Base-by-base conservation (phyloP, 2,888 invertebrate species). In the Microplitis deprimator region DNA sequence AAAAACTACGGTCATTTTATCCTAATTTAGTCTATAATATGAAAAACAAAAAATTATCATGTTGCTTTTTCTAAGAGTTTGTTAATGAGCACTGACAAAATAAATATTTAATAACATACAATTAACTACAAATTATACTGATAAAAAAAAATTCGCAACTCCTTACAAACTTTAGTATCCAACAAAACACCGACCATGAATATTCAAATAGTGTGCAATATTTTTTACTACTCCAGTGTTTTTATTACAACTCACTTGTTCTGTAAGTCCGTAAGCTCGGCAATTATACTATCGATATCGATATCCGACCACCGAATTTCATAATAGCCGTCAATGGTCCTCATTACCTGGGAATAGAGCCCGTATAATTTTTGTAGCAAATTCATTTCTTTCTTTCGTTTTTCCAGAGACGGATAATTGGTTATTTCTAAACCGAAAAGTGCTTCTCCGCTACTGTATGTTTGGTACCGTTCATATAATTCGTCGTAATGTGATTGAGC, bases 201-300 rank as follows among this genome's bases (percentile, higher is more conserved):
- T 50, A 50, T 50, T 50, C 50, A 50, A 13, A 13, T 50, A 50
- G 4, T 13, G 50, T 50, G 6, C 8, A 13, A 13, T 50, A 4
- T 50, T 41, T 41, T 41, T 41, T 41, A 41, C 10, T 41, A 20
- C 2, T 20, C 20, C 1, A 20, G 20, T 50, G 59, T 71, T 6
- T 73, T 50, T 59, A 38, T 50, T 13, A 13, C 50, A 50, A 50
- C 50, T 50, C 13, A 50, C 50, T 50, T 50, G 88, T 98, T 98
- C 91, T 98, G 98, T 90, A 98, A 98, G 87, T 98, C 98, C 95
- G 97, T 96, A 7, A 98, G 91, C 87, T 98, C 98, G 87, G 97
- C 97, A 89, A 98, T 98, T 83, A 98, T 98, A 88, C 98, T 97
- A 88, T 98, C 98, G 81, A 98, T 98, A 87, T 98, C 98, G 2